Conservation (phyloP, 2,888 invertebrate species). For the Girardia tigrina region DNA sequence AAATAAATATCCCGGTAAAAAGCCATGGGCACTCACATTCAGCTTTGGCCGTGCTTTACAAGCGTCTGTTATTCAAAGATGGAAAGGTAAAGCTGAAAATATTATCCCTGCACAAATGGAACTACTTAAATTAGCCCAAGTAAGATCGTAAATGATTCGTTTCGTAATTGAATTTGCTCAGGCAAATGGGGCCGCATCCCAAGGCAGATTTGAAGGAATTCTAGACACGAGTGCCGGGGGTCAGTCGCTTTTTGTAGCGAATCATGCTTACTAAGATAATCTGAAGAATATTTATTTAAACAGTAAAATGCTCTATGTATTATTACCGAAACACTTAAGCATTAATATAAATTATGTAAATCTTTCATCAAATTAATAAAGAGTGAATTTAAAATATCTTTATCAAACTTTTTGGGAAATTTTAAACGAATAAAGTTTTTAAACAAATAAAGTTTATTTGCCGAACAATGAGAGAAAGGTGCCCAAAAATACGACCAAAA, state of each 20-base stretch:
- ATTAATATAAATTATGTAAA: no score
- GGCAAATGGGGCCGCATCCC: conserved; percentile 77
- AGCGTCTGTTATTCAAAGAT: conserved; percentile 83
- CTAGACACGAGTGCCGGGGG: conserved; percentile 66
- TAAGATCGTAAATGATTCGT: conserved; percentile 45
- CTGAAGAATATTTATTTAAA: neutral
- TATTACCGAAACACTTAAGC: no score
- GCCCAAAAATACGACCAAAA: no score
- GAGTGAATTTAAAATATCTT: no score
- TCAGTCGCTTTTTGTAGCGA: conserved; percentile 75
- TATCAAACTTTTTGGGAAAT: no score
- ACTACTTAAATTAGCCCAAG: conserved; percentile 80
- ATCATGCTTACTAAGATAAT: conserved; percentile 72
- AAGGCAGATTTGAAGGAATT: conserved; percentile 75
- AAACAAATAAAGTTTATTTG: no score
- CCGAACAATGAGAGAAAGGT: no score
- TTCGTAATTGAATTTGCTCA: conserved; percentile 49
- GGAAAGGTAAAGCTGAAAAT: conserved; percentile 82
- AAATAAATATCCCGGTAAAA: conserved; percentile 65
- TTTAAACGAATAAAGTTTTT: no score
- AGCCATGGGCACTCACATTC: conserved; percentile 94
- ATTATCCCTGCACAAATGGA: conserved; percentile 69
- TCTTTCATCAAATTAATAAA: no score
- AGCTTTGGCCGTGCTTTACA: conserved; percentile 90
- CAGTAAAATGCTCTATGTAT: neutral